Evolutionary conservation across 2,797 vertebrate species (phyloP).

Genomic region (Catostomus latipinnis): DNA sequence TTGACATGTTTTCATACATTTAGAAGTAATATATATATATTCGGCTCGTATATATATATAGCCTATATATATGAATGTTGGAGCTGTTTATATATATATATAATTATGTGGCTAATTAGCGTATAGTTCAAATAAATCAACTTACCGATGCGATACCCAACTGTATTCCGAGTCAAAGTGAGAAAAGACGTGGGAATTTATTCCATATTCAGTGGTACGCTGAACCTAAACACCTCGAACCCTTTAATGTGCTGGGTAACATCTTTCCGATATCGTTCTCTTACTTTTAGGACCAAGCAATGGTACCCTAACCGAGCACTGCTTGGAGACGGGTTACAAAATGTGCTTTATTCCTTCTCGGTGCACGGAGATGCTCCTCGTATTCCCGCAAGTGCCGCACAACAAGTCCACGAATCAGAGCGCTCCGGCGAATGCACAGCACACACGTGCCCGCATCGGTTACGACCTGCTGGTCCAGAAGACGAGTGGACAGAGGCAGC

Average conservation of each 20-base stretch:
- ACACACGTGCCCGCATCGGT: slow-evolving; percentile 60
- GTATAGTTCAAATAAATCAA: slow-evolving; percentile 7
- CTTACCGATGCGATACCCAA: slow-evolving; percentile 69
- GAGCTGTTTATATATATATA: no score
- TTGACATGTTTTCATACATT: background rate
- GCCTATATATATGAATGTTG: no score
- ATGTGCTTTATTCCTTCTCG: slow-evolving; percentile 48
- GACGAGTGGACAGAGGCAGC: slow-evolving; percentile 40
- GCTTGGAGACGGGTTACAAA: background rate
- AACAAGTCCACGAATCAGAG: slow-evolving; percentile 59
- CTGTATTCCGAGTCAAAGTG: slow-evolving; percentile 47
- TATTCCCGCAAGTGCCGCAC: slow-evolving; percentile 63
- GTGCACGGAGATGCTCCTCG: slow-evolving; percentile 58
- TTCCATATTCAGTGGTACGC: slow-evolving; percentile 60
- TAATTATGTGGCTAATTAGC: background rate
- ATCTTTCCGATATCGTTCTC: slow-evolving; percentile 63
- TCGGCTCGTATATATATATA: no score
- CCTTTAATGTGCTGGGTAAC: slow-evolving; percentile 50
- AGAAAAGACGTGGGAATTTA: slow-evolving; percentile 44
- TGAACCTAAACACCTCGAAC: slow-evolving; percentile 41
- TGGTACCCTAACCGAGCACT: slow-evolving; percentile 36
- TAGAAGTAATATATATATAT: background rate
- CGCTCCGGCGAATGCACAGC: slow-evolving; percentile 30
- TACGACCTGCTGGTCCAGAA: slow-evolving; percentile 63
- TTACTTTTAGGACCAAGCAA: slow-evolving; percentile 15